Conservation (phyloP, 2,797 vertebrate genomes). For the Ptychobarbus kaznakovi region DNA sequence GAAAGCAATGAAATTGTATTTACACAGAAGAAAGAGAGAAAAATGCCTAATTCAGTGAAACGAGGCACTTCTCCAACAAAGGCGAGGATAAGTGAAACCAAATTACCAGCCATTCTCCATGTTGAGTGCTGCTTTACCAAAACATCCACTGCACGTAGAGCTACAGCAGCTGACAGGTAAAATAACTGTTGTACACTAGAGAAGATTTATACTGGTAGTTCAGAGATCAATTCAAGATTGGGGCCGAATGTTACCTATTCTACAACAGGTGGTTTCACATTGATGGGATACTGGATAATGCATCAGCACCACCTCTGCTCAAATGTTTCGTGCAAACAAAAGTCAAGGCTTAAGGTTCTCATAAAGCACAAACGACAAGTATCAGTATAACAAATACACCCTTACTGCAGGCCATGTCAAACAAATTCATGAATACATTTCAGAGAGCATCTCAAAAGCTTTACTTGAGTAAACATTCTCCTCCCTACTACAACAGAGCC, state of each 20-base stretch:
- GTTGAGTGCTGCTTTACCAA: not conserved
- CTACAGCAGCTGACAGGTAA: conserved; percentile 2
- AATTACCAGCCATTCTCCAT: conserved; percentile 25
- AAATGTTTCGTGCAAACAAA: conserved; percentile 25
- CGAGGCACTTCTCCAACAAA: conserved; percentile 49
- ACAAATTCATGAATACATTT: conserved; percentile 5
- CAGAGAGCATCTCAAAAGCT: not conserved
- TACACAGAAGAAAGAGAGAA: not conserved
- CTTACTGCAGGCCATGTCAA: conserved; percentile 26
- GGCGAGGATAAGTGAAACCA: conserved; percentile 35
- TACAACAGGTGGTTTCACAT: conserved; percentile 33
- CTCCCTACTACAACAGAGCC: conserved; percentile 4
- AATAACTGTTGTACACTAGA: not conserved
- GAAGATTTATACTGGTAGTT: not conserved
- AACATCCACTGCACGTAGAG: not conserved
- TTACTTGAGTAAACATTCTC: conserved; percentile 20
- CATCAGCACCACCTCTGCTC: conserved; percentile 14
- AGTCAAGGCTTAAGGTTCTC: conserved; percentile 44
- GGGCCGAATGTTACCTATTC: conserved; percentile 4
- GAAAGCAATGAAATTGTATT: conserved; percentile 3
- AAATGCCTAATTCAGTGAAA: conserved; percentile 21
- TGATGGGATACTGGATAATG: conserved; percentile 31
- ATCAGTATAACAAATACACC: conserved; percentile 18
- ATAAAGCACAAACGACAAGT: conserved; percentile 28
- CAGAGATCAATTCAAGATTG: conserved; percentile 3